These are phyloP conservation scores for Drosophila athabasca DNA, from an alignment of 1,140 invertebrate species.

Conservation along the genomic window DNA sequence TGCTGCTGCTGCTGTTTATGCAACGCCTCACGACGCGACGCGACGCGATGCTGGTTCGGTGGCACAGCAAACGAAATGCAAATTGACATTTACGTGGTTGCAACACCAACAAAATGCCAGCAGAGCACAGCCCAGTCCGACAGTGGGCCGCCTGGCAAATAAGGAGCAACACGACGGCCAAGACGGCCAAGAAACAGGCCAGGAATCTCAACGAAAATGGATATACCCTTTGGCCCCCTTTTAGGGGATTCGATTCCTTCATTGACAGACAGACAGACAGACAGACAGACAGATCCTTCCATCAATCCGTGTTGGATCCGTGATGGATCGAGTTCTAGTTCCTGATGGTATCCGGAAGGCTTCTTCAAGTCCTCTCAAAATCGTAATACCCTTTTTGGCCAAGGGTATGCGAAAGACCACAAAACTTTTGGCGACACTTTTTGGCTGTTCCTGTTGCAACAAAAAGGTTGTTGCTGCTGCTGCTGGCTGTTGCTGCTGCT, in stretches of 20 bases:
- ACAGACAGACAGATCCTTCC: too few species aligned
- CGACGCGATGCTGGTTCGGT: slow-evolving; percentile 25
- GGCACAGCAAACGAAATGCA: slow-evolving; percentile 65
- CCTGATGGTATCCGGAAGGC: too few species aligned
- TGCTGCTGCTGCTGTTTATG: slow-evolving; percentile 67
- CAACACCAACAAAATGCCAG: slow-evolving; percentile 63
- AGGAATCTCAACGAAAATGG: background rate
- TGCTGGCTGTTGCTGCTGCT: slow-evolving; percentile 9
- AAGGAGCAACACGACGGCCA: slow-evolving; percentile 70
- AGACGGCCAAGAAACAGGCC: slow-evolving; percentile 27
- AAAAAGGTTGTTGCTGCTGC: slow-evolving; percentile 1
- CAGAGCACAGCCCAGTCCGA: slow-evolving; percentile 26
- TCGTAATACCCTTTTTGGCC: too few species aligned
- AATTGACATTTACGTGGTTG: slow-evolving; percentile 82
- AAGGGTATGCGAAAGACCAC: background rate
- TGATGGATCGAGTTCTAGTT: too few species aligned
- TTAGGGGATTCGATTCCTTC: too few species aligned
- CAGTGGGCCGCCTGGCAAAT: slow-evolving; percentile 63
- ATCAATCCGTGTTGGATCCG: too few species aligned
- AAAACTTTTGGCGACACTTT: slow-evolving; percentile 70
- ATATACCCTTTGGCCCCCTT: too few species aligned
- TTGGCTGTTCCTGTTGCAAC: slow-evolving; percentile 24
- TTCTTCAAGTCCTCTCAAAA: too few species aligned
- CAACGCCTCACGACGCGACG: slow-evolving; percentile 72
- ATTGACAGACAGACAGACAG: too few species aligned